phyloP scores from a whole-genome alignment of 1,140 invertebrate genomes.

The Drosophila funebris region DNA sequence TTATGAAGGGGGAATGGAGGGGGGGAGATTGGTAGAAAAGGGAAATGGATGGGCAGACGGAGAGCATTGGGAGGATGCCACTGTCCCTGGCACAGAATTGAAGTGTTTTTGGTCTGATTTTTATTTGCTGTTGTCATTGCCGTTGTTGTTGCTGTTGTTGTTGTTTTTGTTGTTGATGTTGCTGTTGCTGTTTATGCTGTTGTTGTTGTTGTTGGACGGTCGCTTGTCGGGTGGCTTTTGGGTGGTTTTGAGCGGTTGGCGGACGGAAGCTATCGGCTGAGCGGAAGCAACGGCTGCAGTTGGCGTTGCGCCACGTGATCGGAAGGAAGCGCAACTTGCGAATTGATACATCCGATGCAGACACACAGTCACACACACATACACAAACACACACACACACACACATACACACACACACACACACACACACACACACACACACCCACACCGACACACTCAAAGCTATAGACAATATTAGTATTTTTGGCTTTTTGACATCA shows the following conservation, averaged over 20 bases:
- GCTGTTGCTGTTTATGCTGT: not conserved
- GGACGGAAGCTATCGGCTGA: conserved; percentile 79
- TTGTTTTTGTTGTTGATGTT: not conserved
- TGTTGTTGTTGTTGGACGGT: not conserved
- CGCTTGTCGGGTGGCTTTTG: conserved; percentile 10
- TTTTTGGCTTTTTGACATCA: conserved; percentile 41
- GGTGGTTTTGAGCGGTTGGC: conserved; percentile 22
- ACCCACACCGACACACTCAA: not conserved
- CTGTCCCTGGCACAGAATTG: conserved; percentile 37
- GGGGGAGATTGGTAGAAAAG: no score
- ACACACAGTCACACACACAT: conserved; percentile 23
- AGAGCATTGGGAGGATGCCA: not conserved
- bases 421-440: conserved; percentile 7
- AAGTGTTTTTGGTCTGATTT: conserved; percentile 25
- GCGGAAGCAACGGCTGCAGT: conserved; percentile 76
- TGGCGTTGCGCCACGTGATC: conserved; percentile 77
- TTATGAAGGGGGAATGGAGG: not conserved
- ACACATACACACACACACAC: not conserved
- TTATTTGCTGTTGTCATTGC: conserved; percentile 13
- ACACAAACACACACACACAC: not conserved
- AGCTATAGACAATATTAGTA: not conserved
- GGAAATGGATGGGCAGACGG: not conserved
- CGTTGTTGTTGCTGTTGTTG: not conserved
- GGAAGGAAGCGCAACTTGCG: conserved; percentile 79
- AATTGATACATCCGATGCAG: conserved; percentile 80